A percentile compares a stretch with the other conserved stretches of the same genome.
Conservation (phyloP, 2,797 vertebrate genomes). For the Taenioides sp. region DNA sequence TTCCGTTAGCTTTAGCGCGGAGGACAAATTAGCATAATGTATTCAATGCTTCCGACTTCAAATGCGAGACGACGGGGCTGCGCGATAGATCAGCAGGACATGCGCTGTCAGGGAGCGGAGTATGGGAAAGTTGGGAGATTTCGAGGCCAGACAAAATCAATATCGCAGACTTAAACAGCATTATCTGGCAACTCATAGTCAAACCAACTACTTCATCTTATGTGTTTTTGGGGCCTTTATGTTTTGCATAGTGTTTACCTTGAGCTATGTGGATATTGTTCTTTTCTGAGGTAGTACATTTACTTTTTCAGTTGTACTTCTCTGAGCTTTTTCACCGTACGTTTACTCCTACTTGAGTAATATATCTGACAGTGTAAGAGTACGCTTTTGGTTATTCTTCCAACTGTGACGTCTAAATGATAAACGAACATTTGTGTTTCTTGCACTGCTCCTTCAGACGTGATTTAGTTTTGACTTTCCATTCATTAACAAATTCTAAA, state of each 20-base stretch:
- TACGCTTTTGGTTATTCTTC: too few relatives aligned
- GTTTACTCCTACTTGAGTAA: too few relatives aligned
- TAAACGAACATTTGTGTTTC: too few relatives aligned
- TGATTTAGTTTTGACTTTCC: too few relatives aligned
- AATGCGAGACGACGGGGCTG: not conserved
- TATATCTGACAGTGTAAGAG: too few relatives aligned
- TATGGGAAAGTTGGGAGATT: slow-evolving; percentile 1
- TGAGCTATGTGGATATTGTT: not conserved
- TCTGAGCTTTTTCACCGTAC: too few relatives aligned
- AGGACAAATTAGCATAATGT: slow-evolving; percentile 29
- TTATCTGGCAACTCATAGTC: not conserved
- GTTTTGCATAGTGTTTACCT: not conserved
- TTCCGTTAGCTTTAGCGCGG: slow-evolving; percentile 19
- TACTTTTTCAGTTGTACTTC: too few relatives aligned
- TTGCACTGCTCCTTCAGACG: too few relatives aligned
- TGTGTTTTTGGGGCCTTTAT: not conserved
- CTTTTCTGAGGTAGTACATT: not conserved
- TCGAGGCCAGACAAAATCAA: slow-evolving; percentile 7
- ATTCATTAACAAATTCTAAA: too few relatives aligned
- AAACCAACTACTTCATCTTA: not conserved
- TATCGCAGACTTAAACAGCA: not conserved
- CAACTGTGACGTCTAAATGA: too few relatives aligned
- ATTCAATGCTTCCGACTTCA: slow-evolving; percentile 14
- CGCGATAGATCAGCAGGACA: slow-evolving; percentile 5
- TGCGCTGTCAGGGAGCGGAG: not conserved